Percentiles rank a stretch among this genome's conserved stretches.
Conservation (phyloP, 1,140 invertebrate genomes). For the Platorchestia sp. region DNA sequence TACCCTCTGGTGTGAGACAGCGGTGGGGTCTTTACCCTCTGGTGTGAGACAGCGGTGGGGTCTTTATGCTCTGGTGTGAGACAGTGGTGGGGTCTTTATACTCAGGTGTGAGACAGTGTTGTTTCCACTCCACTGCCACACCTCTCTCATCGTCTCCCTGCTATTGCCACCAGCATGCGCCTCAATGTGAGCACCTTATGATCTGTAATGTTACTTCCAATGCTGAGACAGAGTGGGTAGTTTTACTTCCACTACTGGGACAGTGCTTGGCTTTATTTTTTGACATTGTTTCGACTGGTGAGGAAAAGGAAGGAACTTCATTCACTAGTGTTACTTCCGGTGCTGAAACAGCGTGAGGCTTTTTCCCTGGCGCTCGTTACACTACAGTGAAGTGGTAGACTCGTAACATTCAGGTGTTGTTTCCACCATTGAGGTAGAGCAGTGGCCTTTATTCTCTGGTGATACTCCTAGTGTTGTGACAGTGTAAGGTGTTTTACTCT, state of each 20-base stretch:
- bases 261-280: background rate
- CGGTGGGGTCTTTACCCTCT: constrained; percentile 83
- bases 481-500: no score
- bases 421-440: no score
- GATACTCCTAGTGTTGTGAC: no score
- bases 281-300: background rate
- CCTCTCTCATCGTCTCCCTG: constrained; percentile 80
- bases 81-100: constrained; percentile 85
- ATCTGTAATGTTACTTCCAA: background rate
- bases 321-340: no score
- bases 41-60: constrained; percentile 83
- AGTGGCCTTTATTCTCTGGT: no score
- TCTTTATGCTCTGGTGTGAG: constrained; percentile 88
- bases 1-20: no score
- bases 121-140: constrained; percentile 81
- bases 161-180: constrained; percentile 82
- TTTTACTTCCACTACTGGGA: background rate
- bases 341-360: no score
- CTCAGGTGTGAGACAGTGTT: constrained; percentile 89
- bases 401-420: no score
- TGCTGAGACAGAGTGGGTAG: background rate
- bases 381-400: no score
- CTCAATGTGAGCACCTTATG: constrained; percentile 77
- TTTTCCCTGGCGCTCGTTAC: no score
- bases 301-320: no score